Evolutionary conservation across 2,113 vertebrate genomes (phyloP).

Genomic region (Acinonyx jubatus): DNA sequence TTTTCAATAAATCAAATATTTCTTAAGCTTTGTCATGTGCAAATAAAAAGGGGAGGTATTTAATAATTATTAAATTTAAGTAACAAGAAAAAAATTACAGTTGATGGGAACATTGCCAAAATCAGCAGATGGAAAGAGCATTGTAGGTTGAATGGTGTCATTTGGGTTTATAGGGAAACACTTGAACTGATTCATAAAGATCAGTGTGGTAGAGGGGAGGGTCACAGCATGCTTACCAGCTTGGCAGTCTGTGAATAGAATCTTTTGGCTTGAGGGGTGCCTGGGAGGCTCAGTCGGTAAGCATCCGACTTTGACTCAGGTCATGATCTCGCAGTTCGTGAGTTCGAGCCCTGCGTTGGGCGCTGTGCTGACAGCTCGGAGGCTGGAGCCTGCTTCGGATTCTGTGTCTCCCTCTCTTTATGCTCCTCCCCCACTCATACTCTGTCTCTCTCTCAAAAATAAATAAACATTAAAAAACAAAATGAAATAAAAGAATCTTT

Average conservation of each 20-base stretch:
- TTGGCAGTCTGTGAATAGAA: background rate
- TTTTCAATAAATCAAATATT: background rate
- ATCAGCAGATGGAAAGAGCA: background rate
- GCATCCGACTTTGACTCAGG: no score
- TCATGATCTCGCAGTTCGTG: no score
- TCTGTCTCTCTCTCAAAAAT: no score
- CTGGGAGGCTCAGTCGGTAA: no score
- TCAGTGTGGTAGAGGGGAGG: background rate
- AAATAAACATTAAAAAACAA: no score
- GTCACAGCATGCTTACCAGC: background rate
- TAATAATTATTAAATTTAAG: constrained; percentile 3
- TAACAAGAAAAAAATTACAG: background rate
- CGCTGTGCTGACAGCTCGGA: no score
- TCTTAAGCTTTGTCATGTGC: background rate
- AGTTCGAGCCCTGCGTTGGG: no score
- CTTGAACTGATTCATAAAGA: background rate
- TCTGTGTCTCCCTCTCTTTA: no score
- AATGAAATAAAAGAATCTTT: background rate
- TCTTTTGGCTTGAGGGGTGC: background rate
- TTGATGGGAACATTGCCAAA: background rate
- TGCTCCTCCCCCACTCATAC: no score
- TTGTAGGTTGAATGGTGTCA: background rate
- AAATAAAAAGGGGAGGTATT: background rate
- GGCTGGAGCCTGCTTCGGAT: no score
- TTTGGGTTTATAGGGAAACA: background rate